Conservation (phyloP, 2,797 vertebrate genomes). For the Tarsius wallacei region DNA sequence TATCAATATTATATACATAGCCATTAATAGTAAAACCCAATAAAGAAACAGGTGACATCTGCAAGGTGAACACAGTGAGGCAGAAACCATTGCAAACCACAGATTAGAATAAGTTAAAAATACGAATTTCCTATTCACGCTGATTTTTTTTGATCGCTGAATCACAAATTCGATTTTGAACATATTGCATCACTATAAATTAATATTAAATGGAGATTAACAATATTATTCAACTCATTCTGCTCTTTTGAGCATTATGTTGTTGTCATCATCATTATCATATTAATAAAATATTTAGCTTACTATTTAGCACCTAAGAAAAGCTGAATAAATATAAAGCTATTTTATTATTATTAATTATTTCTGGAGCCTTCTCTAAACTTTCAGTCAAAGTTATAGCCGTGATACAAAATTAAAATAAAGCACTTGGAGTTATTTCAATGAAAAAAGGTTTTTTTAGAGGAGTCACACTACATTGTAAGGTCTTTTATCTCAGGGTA, state of each 20-base stretch:
- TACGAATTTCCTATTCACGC: not conserved
- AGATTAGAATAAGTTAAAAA: not conserved
- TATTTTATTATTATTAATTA: conserved; percentile 68
- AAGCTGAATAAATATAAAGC: conserved; percentile 54
- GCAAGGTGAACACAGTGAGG: not conserved
- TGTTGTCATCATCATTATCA: conserved; percentile 50
- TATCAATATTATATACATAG: not conserved
- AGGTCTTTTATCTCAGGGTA: conserved; percentile 39
- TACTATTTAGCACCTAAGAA: not conserved
- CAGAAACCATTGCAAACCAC: not conserved
- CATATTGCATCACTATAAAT: not conserved
- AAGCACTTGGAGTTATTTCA: conserved; percentile 36
- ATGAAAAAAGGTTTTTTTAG: not conserved
- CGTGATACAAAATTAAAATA: conserved; percentile 65
- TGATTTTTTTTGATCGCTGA: not conserved
- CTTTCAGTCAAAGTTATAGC: conserved; percentile 68
- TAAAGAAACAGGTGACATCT: not conserved
- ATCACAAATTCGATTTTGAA: not conserved
- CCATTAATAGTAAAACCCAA: not conserved
- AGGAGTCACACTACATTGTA: not conserved
- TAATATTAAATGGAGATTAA: not conserved
- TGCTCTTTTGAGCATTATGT: not conserved
- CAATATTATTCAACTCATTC: not conserved
- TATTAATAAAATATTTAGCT: conserved; percentile 24
- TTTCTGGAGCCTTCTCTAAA: conserved; percentile 33